Evolutionary conservation across 2,888 invertebrate genomes (phyloP), one percentile per base, ranked within the genome.

Genomic region (Hyalella azteca): DNA sequence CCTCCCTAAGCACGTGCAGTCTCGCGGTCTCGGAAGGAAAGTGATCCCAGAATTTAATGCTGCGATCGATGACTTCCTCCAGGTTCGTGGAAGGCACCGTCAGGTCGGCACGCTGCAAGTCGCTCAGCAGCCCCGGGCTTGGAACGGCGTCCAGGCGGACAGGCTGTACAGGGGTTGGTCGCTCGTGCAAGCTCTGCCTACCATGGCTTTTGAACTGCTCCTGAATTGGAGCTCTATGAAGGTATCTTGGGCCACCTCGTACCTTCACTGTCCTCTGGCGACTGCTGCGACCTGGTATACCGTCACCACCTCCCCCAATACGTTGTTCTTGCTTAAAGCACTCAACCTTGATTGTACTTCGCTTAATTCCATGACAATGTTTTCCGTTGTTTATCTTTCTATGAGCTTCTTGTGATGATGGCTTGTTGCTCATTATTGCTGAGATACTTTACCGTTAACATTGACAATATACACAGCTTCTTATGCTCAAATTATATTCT

Each of bases 11-110:
- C 15, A 39, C 32, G 19, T 66, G 32, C 11, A 66, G 36, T 32
- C 66, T 26, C 13, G 66, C 66, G 1, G 66, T 66, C 39, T 66
- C 66, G 13, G 66, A 66, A 32, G 66, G 66, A n/a, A 66, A 66
- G 13, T 36, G 15, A 32, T 66, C 66, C 66, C 66, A 66, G 32
- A 66, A 66, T n/a, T 54, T 22, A n/a, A 66, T 26, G 39, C 39
- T 66, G 2, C 32, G 26, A 11, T 66, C 36, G 15, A 36, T 66
- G n/a, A 66, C 66, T 19, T 15, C 26, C 13, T 66, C 66, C 32
- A 32, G 13, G 36, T 15, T 66, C 9, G 66, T 66, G 13, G 39
- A 15, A 7, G 32, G 32, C 26, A 36, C 66, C 9, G 26, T 26
- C 29, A 66, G 32, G 32, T 66, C 26, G n/a, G 26, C 13, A 9